Evolutionary conservation across 64 coral and sea anemone species (phyloP).

Genomic region (Montipora capricornis): DNA sequence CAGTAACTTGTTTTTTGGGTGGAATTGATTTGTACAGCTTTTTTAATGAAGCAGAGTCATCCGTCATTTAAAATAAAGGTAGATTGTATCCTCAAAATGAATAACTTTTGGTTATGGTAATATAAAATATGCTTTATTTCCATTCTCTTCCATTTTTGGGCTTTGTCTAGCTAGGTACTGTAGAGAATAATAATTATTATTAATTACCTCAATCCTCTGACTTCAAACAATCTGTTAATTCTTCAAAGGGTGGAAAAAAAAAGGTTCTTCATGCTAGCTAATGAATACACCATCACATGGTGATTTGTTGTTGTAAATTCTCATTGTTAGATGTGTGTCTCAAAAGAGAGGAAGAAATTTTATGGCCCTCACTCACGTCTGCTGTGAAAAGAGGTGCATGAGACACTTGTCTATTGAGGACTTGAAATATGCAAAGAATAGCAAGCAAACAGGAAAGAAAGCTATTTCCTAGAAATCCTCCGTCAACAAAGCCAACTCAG

Average conservation of each 20-base stretch:
- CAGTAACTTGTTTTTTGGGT: not conserved
- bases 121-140: no score
- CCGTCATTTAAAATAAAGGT: not conserved
- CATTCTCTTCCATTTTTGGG: no score
- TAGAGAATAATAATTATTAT: not conserved
- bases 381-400: conserved; percentile 22
- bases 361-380: not conserved
- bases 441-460: not conserved
- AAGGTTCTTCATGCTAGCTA: not conserved
- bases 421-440: not conserved
- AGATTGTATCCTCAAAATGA: not conserved
- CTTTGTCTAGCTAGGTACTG: not conserved
- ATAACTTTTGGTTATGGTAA: not conserved
- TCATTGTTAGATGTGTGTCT: not conserved
- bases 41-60: not conserved
- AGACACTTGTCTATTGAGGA: conserved; percentile 21
- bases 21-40: not conserved
- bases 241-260: not conserved
- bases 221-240: no score
- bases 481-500: not conserved
- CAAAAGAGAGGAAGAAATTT: not conserved
- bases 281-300: not conserved
- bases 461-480: conserved; percentile 12
- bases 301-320: not conserved
- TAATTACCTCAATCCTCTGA: no score